These are phyloP conservation scores for Nomada goodeniana DNA, from an alignment of 2,888 invertebrate genomes.

Conservation along the genomic window DNA sequence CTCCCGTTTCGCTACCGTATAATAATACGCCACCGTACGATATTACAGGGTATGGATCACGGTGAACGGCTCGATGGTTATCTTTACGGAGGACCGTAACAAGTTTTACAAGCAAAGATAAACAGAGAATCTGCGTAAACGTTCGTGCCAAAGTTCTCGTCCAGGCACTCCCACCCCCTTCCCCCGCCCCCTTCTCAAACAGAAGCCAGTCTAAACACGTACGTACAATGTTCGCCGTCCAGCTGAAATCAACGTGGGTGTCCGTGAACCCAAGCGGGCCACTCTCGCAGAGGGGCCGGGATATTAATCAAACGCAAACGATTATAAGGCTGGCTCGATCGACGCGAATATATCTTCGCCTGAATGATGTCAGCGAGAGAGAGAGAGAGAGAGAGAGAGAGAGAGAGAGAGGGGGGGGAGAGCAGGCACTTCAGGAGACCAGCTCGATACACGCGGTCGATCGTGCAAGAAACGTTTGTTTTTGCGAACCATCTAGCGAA, in stretches of 20 bases:
- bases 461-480: slow-evolving; percentile 39
- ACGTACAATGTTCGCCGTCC: neutral
- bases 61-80: neutral
- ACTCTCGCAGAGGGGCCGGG: neutral
- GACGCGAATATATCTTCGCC: slow-evolving; percentile 48
- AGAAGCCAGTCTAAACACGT: neutral
- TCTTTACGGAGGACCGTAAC: neutral
- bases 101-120: neutral
- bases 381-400: neutral
- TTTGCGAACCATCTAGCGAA: slow-evolving; percentile 9
- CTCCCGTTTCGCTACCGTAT: neutral
- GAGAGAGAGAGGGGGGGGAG: neutral
- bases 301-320: slow-evolving; percentile 55
- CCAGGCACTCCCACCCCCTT: neutral
- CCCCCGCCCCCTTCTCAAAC: no score
- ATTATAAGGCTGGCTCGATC: slow-evolving; percentile 43
- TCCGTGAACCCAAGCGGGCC: slow-evolving; percentile 30
- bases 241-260: slow-evolving; percentile 40
- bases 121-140: neutral
- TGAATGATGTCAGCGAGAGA: slow-evolving; percentile 53
- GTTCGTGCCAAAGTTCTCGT: neutral
- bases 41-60: neutral
- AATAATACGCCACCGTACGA: neutral
- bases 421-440: slow-evolving; percentile 21
- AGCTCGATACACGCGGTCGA: slow-evolving; percentile 37